Base-by-base conservation (phyloP, 2,888 invertebrate genomes). In the Scaptomyza tumidula region DNA sequence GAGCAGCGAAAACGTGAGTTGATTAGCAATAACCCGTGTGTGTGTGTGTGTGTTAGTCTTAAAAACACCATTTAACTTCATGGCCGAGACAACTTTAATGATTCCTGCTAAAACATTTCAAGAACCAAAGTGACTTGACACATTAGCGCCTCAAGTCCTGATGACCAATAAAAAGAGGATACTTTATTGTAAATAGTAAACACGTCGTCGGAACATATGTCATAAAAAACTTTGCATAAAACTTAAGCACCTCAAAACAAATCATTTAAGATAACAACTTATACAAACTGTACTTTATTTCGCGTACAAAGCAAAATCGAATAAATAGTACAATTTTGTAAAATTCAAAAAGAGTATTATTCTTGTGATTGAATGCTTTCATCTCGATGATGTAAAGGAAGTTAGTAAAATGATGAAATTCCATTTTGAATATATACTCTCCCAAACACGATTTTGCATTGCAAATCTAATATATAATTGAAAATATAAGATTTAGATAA, bases 1-100 rank as follows among this genome's bases (percentile, higher is more conserved):
- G 85, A 85, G 89, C 89, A 87, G 88, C 71, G 86, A 86, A 89
- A 78, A 86, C 85, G 85, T 86, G 85, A 89, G 85, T 89, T 89
- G 85, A 89, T 86, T 86, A 86, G 73, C 86, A 86, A 86, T 86
- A 75, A 59, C 72, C 71, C 66, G 61, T 52, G 62, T 53, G 45
- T 19, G 53, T 35, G 16, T 10, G 13, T 46, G 46, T 52, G 39
- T 61, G n/a, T n/a, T n/a, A n/a, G n/a, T n/a, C n/a, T n/a, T 11
- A 11, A 29, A 13, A 52, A 24, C 63, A 52, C 62, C 64, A 74
- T 81, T 84, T 69, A 71, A 64, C 59, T 69, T 69, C 58, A 72
- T 63, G 59, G 66, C 60, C 50, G 63, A 75, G 68, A 78, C 85
- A 84, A 69, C 81, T 83, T 83, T 80, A 83, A 88, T 80, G 68